Evolutionary conservation across 2,888 invertebrate species (phyloP).

Genomic region (Tetranychus piercei): DNA sequence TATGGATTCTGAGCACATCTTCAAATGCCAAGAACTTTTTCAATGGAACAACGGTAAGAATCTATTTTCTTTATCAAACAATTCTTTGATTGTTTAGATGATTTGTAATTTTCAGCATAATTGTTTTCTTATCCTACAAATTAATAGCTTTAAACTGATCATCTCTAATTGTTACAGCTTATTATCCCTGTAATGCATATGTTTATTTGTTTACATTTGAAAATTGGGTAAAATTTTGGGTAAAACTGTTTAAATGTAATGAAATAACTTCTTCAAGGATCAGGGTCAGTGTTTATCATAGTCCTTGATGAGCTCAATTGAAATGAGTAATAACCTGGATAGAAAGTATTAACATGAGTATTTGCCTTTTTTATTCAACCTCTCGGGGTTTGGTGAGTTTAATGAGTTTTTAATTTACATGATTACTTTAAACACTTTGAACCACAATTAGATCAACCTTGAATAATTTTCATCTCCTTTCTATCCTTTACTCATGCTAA

Average conservation of each 20-base stretch:
- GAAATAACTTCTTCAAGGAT: background rate
- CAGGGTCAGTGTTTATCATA: background rate
- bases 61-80: background rate
- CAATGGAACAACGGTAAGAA: background rate
- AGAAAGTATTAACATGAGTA: background rate
- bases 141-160: background rate
- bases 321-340: background rate
- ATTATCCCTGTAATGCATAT: too few relatives aligned
- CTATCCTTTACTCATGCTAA: background rate
- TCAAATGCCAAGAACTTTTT: background rate
- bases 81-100: background rate
- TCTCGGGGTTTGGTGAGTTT: background rate
- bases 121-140: background rate
- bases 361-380: background rate
- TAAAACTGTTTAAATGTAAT: background rate
- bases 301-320: slow-evolving; percentile 4
- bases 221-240: background rate
- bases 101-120: background rate
- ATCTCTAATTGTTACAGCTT: background rate
- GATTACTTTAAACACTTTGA: background rate
- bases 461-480: background rate
- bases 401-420: slow-evolving; percentile 1
- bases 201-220: background rate
- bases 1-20: background rate
- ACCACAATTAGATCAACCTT: slow-evolving; percentile 1